Evolutionary conservation across 1,140 invertebrate species (phyloP), one percentile per base, ranked within the genome.

Genomic region (Aleiodes sp.): DNA sequence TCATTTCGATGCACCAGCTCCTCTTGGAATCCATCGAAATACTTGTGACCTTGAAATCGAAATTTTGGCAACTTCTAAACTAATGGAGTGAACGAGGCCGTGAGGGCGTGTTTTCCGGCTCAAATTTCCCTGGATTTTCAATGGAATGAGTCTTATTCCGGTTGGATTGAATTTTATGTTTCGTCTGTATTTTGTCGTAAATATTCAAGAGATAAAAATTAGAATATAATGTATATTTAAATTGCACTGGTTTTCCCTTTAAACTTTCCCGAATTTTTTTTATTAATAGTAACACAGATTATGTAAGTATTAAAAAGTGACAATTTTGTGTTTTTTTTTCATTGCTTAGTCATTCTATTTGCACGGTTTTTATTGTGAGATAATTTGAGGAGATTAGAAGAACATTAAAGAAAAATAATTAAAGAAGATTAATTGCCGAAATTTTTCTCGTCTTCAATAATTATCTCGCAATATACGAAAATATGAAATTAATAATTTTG

Each of bases 141-240:
- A 52, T 52, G 16, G 26, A 21, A 24, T 9, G 6, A 21, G 21
- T 24, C 9, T 52, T 52, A 52, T 52, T 52, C 46, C 46, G 46
- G 6, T 52, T 24, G 12, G 26, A 52, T 24, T 24, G 26, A 52
- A 52, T 52, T 52, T 52, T 52, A 1, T 9, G 46, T 52, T n/a
- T 52, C 16, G 26, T 52, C 7, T 43, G 21, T 52, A 24, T 52
- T 52, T 52, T 52, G 8, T 14, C 46, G n/a, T n/a, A n/a, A n/a
- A n/a, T n/a, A n/a, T 52, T 4, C 6, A 52, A 24, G 46, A 52
- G 7, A 52, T n/a, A 52, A 52, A 24, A 52, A 52, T 52, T 52
- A 52, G 46, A 52, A 52, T 52, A 52, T 16, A 24, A 52, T 52
- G 16, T 52, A 52, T 26, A 52, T 52, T 52, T 52, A 52, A 52